Evolutionary conservation across 2,797 vertebrate species (phyloP), one percentile per base, ranked within the genome.

Genomic region (Typhlichthys subterraneus): DNA sequence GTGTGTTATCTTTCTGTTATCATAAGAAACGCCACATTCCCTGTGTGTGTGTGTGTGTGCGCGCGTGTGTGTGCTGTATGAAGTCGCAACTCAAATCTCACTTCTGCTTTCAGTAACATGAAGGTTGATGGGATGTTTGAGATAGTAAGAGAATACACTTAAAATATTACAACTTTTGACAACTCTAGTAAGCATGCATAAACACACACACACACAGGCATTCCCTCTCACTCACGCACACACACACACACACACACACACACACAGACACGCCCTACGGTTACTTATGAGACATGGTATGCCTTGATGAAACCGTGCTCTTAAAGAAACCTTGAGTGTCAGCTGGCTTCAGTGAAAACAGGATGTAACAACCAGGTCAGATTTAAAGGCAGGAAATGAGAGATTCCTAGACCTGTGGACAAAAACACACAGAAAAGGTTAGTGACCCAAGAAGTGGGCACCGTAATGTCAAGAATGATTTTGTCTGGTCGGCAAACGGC

Each of bases 331-430:
- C 19, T 19, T 19, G 64, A 63, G 58, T 71, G 69, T 69, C 52
- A 46, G 50, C 38, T 46, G 50, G 12, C 38, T 11, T 12, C 31
- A 68, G 55, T 63, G 62, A 72, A 69, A 80, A 67, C 57, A 42
- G 54, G 70, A 72, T 65, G 77, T 62, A 13, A 46, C 1, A 23
- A 45, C 54, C 13, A 31, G 4, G 31, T 61, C 42, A 46, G 70
- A 74, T 75, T 51, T 69, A 53, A 69, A 70, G 76, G 58, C 84
- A 86, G 85, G 82, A 89, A 88, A 85, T 85, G 67, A 86, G 68
- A 79, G 78, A 82, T 77, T 82, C 72, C 75, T 62, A 46, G 54
- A 45, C 53, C 72, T 82, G 82, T 75, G 83, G 81, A 67, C 29
- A 13, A 9, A 23, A 29, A 42, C 54, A 67, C 67, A 45, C 8